Percentiles rank a stretch among this genome's conserved stretches.
Conservation (phyloP, 2,113 vertebrate species). For the Otus sunia region DNA sequence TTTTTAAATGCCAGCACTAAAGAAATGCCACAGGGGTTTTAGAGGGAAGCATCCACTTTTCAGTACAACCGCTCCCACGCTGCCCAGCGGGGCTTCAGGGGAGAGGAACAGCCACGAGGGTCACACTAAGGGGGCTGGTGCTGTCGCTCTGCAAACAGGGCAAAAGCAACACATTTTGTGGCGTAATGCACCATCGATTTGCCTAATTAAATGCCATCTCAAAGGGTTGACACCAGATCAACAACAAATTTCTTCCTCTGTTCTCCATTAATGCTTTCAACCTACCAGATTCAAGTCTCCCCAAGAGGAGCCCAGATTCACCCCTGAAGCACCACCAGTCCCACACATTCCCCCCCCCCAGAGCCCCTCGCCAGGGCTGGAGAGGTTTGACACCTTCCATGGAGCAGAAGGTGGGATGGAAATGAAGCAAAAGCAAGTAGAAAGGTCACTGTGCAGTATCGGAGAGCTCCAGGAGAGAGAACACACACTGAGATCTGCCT, state of each 20-base stretch:
- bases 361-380: no score
- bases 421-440: neutral
- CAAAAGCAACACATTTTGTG: neutral
- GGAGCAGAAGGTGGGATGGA: accelerated
- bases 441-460: accelerated
- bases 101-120: accelerated
- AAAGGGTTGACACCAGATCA: neutral
- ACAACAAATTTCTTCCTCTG: neutral
- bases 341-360: no score
- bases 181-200: neutral
- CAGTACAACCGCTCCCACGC: accelerated
- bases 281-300: accelerated
- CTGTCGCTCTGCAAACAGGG: neutral
- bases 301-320: no score
- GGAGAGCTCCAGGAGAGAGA: neutral
- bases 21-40: neutral
- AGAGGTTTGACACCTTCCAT: neutral
- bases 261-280: neutral
- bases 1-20: neutral
- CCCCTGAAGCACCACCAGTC: neutral
- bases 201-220: neutral
- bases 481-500: accelerated
- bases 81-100: accelerated
- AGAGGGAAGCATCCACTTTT: accelerated
- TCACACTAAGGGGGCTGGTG: no score